phyloP scores from a whole-genome alignment of 2,888 invertebrate genomes.

The Phytoseiulus persimilis region DNA sequence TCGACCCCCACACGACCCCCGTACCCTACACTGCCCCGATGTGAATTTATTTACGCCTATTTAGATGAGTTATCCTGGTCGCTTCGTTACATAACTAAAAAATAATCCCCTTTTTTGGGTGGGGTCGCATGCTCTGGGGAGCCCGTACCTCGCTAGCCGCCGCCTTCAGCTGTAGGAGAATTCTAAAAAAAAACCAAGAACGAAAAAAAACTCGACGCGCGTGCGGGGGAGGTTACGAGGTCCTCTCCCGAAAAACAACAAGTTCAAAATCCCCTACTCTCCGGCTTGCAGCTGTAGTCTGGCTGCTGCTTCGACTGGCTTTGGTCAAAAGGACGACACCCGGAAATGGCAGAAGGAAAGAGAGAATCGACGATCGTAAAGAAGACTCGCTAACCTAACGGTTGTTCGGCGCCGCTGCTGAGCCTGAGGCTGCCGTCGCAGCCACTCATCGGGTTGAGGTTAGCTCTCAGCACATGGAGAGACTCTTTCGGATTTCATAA shows the following conservation, averaged over 20 bases:
- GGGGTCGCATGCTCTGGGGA: not conserved
- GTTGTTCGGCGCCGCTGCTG: not conserved
- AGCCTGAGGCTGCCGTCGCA: not conserved
- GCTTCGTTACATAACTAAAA: slow-evolving; percentile 39
- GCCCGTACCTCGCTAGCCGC: not conserved
- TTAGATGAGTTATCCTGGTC: slow-evolving; percentile 31
- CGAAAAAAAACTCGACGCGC: not conserved
- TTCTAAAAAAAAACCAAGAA: not conserved
- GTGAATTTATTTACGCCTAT: slow-evolving; percentile 36
- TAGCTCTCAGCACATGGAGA: not conserved
- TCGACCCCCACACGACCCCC: slow-evolving; percentile 10
- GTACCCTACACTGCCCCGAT: not conserved
- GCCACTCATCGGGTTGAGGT: not conserved
- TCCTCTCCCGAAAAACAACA: slow-evolving; percentile 5
- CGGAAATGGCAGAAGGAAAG: slow-evolving; percentile 5
- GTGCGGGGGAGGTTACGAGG: slow-evolving; percentile 5
- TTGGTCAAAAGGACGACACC: slow-evolving; percentile 5
- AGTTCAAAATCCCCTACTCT: not conserved
- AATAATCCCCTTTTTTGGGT: slow-evolving; percentile 30
- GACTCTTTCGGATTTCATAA: too few species aligned
- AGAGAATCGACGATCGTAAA: not conserved
- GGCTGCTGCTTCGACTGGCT: not conserved
- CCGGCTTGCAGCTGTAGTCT: not conserved
- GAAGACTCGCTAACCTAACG: not conserved
- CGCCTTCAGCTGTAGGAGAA: slow-evolving; percentile 5